phyloP scores from a whole-genome alignment of 2,113 vertebrate species.

The Dryoscopus gambensis region DNA sequence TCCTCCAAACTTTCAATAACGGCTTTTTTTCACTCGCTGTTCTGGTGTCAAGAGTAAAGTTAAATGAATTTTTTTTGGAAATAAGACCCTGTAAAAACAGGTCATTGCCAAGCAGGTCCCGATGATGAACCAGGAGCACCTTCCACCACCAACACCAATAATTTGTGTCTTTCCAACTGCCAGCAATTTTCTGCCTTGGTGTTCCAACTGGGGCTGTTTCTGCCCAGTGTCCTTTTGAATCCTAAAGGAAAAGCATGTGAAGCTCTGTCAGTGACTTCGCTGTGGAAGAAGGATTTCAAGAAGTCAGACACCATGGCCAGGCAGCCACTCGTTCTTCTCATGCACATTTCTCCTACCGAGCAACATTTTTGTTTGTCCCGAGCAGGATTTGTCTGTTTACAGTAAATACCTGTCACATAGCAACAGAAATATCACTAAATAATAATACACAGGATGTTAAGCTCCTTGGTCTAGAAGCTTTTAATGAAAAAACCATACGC shows the following conservation, averaged over 20 bases:
- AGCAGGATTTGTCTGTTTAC: constrained; percentile 14
- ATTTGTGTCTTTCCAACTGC: background rate
- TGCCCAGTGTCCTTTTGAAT: background rate
- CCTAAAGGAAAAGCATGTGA: background rate
- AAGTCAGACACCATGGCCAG: background rate
- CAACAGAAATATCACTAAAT: constrained; percentile 61
- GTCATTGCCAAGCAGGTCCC: background rate
- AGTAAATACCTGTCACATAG: constrained; percentile 52
- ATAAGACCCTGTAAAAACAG: background rate
- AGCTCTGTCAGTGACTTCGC: background rate
- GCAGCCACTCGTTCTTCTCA: background rate
- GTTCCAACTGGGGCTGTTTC: background rate
- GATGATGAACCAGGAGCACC: background rate
- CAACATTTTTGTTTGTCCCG: background rate
- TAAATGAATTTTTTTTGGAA: background rate
- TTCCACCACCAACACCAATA: background rate
- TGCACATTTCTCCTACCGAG: background rate
- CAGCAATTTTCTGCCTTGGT: background rate
- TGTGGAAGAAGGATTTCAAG: background rate
- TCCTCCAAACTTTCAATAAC: background rate
- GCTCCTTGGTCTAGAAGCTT: constrained; percentile 33
- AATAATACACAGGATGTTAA: constrained; percentile 18
- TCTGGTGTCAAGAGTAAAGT: background rate
- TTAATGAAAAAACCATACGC: background rate
- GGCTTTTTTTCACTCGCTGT: background rate